Evolutionary conservation across 2,113 vertebrate genomes (phyloP), one percentile per base, ranked within the genome.

Genomic region (Recurvirostra avosetta): DNA sequence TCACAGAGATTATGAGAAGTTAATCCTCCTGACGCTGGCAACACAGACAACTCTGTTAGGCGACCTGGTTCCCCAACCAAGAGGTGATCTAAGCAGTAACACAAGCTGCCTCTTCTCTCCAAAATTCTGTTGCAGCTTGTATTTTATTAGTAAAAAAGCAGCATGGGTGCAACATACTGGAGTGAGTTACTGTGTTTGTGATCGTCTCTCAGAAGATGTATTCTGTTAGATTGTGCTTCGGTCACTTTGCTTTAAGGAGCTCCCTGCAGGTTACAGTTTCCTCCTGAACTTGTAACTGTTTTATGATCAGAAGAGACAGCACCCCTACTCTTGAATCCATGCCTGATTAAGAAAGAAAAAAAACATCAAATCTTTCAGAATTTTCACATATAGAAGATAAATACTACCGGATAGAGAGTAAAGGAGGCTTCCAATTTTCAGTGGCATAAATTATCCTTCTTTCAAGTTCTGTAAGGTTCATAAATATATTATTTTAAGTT

Each of bases 1-100:
- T 94, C 88, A 88, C 70, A 88, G 94, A 97, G 97, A 96, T 98
- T 98, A 98, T 18, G 90, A 86, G 86, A 95, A 81, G 88, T 96
- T 98, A 98, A 98, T 98, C 98, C 97, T 94, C 95, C 92, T 97
- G 93, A 97, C 16, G 55, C 87, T 91, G 95, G 94, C 91, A 96
- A 93, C 87, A 93, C 29, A 66, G 76, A 88, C 88, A 96, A 83
- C 91, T 86, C 90, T 80, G 77, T 66, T 88, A 96, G 95, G 84
- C 17, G 92, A 98, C 97, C 97, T 96, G 90, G 80, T 95, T 97
- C 96, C 86, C 84, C 83, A 93, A 91, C 27, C 63, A 92, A 52
- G 77, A 88, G 88, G 90, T 87, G 66, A 94, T 88, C 67, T 70
- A 40, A 88, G 45, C 67, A 74, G 49, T 41, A 93, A 95, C 88